Evolutionary conservation across 2,797 vertebrate species (phyloP).

Genomic region (Naso thynnoides): DNA sequence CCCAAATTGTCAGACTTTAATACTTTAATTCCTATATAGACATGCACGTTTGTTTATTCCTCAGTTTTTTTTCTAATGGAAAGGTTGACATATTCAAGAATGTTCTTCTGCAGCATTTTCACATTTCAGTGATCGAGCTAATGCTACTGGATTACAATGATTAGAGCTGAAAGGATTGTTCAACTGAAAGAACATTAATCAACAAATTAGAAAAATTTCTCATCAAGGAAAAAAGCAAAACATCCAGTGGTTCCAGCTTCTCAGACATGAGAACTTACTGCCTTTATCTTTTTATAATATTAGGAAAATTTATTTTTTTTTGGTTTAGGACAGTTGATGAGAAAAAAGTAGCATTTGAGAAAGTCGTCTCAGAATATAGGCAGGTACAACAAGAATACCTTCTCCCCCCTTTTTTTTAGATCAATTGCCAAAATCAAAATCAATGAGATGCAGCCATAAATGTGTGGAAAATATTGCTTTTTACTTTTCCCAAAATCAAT

Average conservation of each 20-base stretch:
- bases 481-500: too few species aligned
- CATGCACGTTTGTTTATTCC: too few species aligned
- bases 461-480: too few species aligned
- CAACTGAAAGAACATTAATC: neutral
- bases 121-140: neutral
- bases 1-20: neutral
- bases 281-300: neutral
- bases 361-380: neutral
- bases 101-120: neutral
- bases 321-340: neutral
- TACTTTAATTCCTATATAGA: neutral
- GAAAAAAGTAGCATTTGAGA: neutral
- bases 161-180: neutral
- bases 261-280: neutral
- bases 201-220: neutral
- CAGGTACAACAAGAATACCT: neutral
- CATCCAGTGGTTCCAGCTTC: neutral
- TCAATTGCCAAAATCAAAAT: too few species aligned
- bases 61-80: neutral
- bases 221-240: neutral
- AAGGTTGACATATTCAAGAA: neutral
- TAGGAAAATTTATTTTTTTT: neutral
- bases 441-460: too few species aligned
- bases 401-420: neutral
- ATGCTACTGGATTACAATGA: neutral